Evolutionary conservation across 2,888 invertebrate genomes (phyloP), one percentile per base, ranked within the genome.

Genomic region (Andricus curvator): DNA sequence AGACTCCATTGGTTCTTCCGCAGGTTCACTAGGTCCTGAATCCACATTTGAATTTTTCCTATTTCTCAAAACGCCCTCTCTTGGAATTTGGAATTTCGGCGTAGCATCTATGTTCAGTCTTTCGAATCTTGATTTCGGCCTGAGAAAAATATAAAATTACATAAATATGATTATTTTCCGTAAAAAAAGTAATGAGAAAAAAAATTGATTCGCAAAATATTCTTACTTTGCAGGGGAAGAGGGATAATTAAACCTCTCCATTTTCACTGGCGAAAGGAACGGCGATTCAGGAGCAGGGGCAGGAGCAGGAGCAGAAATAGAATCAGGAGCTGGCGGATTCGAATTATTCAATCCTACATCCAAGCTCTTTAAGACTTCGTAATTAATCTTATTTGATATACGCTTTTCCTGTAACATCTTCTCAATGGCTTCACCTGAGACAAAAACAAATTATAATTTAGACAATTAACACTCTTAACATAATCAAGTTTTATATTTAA

Each of bases 351-450:
- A 81, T 68, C 86, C 85, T 48, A 91, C 91, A 85, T 95, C 96
- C 79, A 99, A 93, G 87, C 96, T 97, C 92, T 97, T 97, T 81
- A 99, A 93, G 62, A 99, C 99, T 87, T 99, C 99, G 90, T 99
- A 99, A 93, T 99, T 99, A 79, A 99, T 99, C 94, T 99, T 99
- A 6, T 95, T 96, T 4, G 99, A 99, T 85, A 99, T 96, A 91
- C 97, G 97, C 93, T 98, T 98, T 91, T 99, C 99, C 86, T 97
- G 97, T 29, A 99, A 93, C 96, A 99, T 98, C 93, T 98, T 98
- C 91, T 98, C 98, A 68, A 99, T 98, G 0, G 99, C 99, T 93
- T 99, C 99, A 4, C 97, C 97, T 79, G 65, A 48, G 6, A 29
- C 37, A 17, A 64, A 51, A 44, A 77, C 2, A 70, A 77, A 48